Evolutionary conservation across 37 sponge, comb jelly and placozoan species (phyloP).

Genomic region (Amphimedon queenslandica): DNA sequence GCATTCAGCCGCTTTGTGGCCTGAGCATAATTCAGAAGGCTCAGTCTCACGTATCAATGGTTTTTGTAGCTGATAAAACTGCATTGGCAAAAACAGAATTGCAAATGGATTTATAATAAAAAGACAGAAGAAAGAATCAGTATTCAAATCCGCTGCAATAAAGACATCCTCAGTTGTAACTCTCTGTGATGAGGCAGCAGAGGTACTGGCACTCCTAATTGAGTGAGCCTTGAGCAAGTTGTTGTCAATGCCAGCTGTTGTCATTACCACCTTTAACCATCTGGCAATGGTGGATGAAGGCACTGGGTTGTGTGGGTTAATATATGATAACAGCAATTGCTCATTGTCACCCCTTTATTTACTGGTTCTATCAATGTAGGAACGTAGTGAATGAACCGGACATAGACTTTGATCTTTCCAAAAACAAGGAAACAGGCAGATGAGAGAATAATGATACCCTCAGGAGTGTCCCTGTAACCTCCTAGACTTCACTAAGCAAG

Average conservation of each 20-base stretch:
- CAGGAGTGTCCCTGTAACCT: background rate
- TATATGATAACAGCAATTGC: background rate
- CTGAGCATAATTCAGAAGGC: too few relatives aligned
- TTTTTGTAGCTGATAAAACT: conserved; percentile 1
- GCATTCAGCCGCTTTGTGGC: too few relatives aligned
- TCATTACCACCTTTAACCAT: conserved; percentile 23
- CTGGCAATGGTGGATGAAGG: conserved; percentile 26
- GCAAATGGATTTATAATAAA: conserved; percentile 20
- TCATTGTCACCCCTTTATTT: background rate
- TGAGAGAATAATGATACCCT: conserved; percentile 11
- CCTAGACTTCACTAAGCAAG: background rate
- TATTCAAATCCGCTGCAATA: conserved; percentile 29
- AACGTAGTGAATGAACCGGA: conserved; percentile 21
- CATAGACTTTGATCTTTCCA: conserved; percentile 1
- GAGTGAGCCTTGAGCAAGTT: conserved; percentile 40
- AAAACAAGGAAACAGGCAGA: conserved; percentile 4
- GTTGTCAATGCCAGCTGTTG: conserved; percentile 25
- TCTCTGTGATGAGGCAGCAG: conserved; percentile 17
- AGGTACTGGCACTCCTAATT: conserved; percentile 7
- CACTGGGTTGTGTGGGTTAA: conserved; percentile 21
- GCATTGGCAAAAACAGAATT: background rate
- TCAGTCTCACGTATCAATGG: background rate
- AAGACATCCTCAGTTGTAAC: conserved; percentile 23
- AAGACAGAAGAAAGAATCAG: background rate
- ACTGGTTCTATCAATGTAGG: background rate